These are phyloP conservation scores for Lonchura striata DNA, from an alignment of 2,113 vertebrate species.

Conservation along the genomic window DNA sequence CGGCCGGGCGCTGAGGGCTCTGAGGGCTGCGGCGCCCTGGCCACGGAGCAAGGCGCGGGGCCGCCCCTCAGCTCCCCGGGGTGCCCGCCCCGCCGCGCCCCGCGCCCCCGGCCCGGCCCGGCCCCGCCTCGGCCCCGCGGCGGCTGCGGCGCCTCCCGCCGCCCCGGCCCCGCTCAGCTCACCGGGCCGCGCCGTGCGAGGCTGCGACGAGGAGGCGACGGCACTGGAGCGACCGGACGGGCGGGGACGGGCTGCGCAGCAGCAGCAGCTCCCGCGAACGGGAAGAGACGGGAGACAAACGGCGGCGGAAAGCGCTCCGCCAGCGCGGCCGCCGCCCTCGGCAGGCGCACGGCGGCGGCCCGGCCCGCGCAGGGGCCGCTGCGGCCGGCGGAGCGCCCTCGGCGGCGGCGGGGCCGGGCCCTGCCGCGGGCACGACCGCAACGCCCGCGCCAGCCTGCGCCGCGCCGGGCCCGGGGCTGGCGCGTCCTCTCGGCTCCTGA, in stretches of 20 bases:
- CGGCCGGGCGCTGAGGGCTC: background rate
- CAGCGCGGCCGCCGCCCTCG: background rate
- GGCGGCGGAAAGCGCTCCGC: conserved; percentile 54
- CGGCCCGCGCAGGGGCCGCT: background rate
- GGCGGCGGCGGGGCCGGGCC: too few relatives aligned
- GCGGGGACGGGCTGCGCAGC: background rate
- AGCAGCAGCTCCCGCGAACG: conserved; percentile 39
- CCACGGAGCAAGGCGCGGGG: background rate
- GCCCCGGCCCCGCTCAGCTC: background rate
- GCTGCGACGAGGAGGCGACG: background rate
- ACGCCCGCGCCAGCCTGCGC: background rate
- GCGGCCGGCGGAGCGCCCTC: too few relatives aligned
- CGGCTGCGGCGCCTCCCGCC: background rate
- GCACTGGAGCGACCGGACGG: background rate
- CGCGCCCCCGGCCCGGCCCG: background rate
- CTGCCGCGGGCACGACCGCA: too few relatives aligned
- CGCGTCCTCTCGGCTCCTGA: background rate
- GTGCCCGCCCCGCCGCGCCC: background rate
- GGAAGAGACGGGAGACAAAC: conserved; percentile 74
- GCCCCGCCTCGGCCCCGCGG: background rate
- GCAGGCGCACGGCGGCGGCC: background rate
- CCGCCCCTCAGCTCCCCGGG: background rate
- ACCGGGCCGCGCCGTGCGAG: background rate
- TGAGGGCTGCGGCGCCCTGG: background rate
- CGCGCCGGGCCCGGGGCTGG: background rate